Conservation (phyloP, 2,888 invertebrate genomes). For the Dynastes hyllus region DNA sequence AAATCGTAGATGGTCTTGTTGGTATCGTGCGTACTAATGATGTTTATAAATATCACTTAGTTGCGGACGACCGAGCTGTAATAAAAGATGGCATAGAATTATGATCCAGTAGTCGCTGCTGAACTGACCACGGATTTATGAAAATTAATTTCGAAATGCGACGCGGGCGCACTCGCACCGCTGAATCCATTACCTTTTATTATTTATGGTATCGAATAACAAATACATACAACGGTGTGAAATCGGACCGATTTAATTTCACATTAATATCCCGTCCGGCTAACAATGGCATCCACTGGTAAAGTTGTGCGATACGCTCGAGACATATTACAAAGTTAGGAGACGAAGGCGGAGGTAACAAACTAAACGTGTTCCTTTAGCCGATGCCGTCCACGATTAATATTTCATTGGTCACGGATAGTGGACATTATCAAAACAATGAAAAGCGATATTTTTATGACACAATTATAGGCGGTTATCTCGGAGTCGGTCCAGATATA, state of each 20-base stretch:
- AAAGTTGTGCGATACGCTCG: slow-evolving; percentile 32
- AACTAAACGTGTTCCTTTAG: slow-evolving; percentile 32
- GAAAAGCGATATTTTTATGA: slow-evolving; percentile 34
- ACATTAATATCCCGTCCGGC: slow-evolving; percentile 57
- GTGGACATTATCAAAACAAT: slow-evolving; percentile 40
- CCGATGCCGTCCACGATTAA: slow-evolving; percentile 42
- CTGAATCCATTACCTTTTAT: slow-evolving; percentile 56
- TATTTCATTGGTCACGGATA: slow-evolving; percentile 49
- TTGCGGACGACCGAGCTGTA: slow-evolving; percentile 55
- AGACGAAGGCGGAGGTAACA: slow-evolving; percentile 28
- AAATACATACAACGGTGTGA: slow-evolving; percentile 61
- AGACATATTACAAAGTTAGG: slow-evolving; percentile 16
- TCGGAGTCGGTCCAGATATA: neutral
- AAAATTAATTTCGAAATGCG: slow-evolving; percentile 56
- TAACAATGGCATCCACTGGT: slow-evolving; percentile 48
- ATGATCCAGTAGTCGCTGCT: slow-evolving; percentile 57
- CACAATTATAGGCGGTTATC: slow-evolving; percentile 20
- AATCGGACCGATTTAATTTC: slow-evolving; percentile 60
- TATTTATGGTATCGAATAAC: slow-evolving; percentile 59
- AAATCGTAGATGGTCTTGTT: slow-evolving; percentile 17
- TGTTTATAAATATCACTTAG: slow-evolving; percentile 55
- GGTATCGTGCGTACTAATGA: slow-evolving; percentile 49
- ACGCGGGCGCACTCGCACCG: slow-evolving; percentile 38
- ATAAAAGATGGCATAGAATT: slow-evolving; percentile 56
- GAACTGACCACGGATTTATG: slow-evolving; percentile 57